These are phyloP conservation scores for Brachypteracias leptosomus DNA, from an alignment of 2,113 vertebrate genomes.

Conservation along the genomic window DNA sequence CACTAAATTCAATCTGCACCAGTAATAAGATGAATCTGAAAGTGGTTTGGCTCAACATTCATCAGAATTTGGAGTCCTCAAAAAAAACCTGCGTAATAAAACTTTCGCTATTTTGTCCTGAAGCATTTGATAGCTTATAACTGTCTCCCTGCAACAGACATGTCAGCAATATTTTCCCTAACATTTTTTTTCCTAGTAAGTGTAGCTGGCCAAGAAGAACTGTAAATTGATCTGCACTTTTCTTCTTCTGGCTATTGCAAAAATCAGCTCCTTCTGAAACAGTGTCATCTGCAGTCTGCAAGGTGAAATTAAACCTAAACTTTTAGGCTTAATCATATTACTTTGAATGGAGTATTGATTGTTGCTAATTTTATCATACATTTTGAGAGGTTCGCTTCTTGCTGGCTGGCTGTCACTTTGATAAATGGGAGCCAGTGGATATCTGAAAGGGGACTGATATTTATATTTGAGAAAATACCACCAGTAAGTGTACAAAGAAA, in stretches of 20 bases:
- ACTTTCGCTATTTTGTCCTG: neutral
- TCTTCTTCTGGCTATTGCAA: neutral
- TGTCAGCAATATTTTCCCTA: neutral
- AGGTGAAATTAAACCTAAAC: slow-evolving; percentile 29
- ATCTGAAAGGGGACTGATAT: neutral
- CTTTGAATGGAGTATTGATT: slow-evolving; percentile 37
- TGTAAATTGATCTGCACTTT: neutral
- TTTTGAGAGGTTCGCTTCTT: slow-evolving; percentile 15
- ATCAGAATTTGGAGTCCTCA: neutral
- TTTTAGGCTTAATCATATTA: slow-evolving; percentile 29
- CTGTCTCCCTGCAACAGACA: neutral
- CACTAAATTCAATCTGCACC: neutral
- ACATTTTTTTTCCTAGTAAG: neutral
- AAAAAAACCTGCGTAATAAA: neutral
- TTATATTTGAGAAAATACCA: slow-evolving; percentile 7
- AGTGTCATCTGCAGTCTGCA: neutral
- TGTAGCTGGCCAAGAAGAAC: neutral
- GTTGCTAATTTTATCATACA: slow-evolving; percentile 30
- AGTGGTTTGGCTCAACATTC: neutral
- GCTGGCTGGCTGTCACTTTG: slow-evolving; percentile 52
- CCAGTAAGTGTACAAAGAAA: neutral
- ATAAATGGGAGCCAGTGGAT: slow-evolving; percentile 17
- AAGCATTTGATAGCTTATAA: neutral
- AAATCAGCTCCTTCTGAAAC: neutral
- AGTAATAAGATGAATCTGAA: neutral